phyloP scores from a whole-genome alignment of 1,140 invertebrate species.

The Caenorhabditis inopinata region DNA sequence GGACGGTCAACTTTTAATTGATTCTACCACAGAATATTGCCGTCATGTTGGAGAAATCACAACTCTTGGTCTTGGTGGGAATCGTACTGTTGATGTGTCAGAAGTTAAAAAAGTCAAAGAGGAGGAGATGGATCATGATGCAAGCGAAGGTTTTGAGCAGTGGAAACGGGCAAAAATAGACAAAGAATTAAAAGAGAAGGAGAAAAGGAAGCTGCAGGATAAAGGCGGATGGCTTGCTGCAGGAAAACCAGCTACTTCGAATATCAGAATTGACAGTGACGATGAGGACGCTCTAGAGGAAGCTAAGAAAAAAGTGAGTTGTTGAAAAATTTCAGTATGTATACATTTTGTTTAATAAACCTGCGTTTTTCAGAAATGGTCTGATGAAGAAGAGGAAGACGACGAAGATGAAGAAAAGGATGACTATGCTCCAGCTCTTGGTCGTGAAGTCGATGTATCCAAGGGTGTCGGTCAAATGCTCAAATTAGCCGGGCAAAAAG shows the following conservation, averaged over 20 bases:
- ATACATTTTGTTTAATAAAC: neutral
- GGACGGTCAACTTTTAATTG: constrained; percentile 75
- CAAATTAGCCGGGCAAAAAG: constrained; percentile 87
- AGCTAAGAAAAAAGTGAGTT: constrained; percentile 26
- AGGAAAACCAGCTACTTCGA: neutral
- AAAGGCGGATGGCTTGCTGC: constrained; percentile 35
- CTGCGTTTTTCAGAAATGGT: neutral
- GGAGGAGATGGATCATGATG: constrained; percentile 73
- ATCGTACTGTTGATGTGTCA: constrained; percentile 64
- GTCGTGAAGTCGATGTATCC: constrained; percentile 90
- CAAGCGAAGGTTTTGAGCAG: neutral
- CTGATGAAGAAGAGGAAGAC: constrained; percentile 28
- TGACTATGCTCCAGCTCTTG: constrained; percentile 71
- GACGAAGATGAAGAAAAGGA: constrained; percentile 52
- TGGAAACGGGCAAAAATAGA: constrained; percentile 35
- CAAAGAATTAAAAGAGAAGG: constrained; percentile 24
- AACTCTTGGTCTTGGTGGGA: constrained; percentile 76
- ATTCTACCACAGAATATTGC: constrained; percentile 94
- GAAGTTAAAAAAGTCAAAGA: constrained; percentile 67
- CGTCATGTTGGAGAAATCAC: constrained; percentile 88
- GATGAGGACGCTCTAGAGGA: constrained; percentile 33
- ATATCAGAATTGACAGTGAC: neutral
- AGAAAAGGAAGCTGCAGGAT: neutral
- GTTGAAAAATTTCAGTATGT: neutral
- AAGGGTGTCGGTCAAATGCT: constrained; percentile 85